Base-by-base conservation (phyloP, 1,140 invertebrate genomes). In the Drosophila truncata region DNA sequence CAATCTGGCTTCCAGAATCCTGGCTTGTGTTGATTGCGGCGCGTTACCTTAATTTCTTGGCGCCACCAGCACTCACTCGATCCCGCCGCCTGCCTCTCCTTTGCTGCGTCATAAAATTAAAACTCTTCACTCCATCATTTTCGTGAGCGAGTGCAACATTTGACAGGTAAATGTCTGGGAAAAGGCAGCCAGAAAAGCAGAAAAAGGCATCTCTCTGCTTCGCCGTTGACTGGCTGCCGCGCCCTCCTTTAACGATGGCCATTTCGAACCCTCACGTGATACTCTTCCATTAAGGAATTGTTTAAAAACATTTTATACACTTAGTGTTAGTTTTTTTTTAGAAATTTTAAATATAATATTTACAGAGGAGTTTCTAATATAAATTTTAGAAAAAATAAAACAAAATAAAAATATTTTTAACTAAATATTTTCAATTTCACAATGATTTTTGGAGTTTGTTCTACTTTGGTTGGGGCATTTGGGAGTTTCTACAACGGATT, bases 101-200 rank as follows among this genome's bases (percentile, higher is more conserved):
- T 87, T 88, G 84, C 84, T 84, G 84, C 85, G 84, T 88, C 84
- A 88, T 88, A 88, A 84, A 88, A 88, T 84, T 84, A 90, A 88
- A 88, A 88, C 84, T 88, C 84, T 88, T 88, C 84, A 88, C 84
- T 88, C 85, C 84, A 88, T 88, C 85, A 88, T 88, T 88, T 88
- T 88, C 84, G 85, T 90, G 78, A 63, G 80, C 84, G 84, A 88
- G 84, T 88, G 84, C 85, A 88, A 88, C 84, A 88, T 88, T 88
- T 88, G 84, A 88, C 84, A 88, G 84, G 84, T 88, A 88, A 88
- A 84, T 83, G 84, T 88, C 84, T 88, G 84, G 85, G 84, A 84
- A 88, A 74, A 77, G 82, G 81, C 78, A 73, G 63, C 60, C 70
- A 67, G 58, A 77, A 60, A 39, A 55, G 52, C 52, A 55, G 33